Percentiles rank a stretch among this genome's conserved stretches.
Evolutionary conservation across 1,140 invertebrate species (phyloP).

Genomic region (Drosophila teissieri): DNA sequence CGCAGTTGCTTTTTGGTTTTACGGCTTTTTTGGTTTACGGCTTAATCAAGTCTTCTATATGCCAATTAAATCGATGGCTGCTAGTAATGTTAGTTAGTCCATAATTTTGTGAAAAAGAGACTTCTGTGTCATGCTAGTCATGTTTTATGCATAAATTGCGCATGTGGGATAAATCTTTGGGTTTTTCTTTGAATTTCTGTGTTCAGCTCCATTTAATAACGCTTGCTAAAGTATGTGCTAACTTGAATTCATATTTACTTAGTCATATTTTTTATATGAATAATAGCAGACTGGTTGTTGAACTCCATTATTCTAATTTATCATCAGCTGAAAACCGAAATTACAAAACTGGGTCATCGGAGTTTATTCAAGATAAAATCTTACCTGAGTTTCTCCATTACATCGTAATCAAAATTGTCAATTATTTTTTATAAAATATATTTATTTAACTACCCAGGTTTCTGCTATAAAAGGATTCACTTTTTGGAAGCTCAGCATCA

Average conservation of each 20-base stretch:
- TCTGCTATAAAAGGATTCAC: conserved; percentile 33
- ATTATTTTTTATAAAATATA: background rate
- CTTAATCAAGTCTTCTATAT: conserved; percentile 72
- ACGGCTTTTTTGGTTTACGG: conserved; percentile 21
- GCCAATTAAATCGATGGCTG: conserved; percentile 56
- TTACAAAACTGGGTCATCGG: background rate
- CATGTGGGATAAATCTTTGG: background rate
- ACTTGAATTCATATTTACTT: background rate
- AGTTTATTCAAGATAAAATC: conserved; percentile 4
- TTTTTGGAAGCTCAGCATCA: conserved; percentile 21
- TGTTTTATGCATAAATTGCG: conserved; percentile 63
- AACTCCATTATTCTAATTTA: conserved; percentile 2
- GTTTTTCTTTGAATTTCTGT: too few species aligned
- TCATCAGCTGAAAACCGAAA: background rate
- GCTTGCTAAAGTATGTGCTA: background rate
- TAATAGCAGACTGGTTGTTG: background rate
- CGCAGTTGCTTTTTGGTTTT: conserved; percentile 14
- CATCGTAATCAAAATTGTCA: background rate
- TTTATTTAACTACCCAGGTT: background rate
- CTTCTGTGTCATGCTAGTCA: conserved; percentile 33
- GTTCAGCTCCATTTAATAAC: background rate
- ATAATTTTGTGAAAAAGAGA: conserved; percentile 40
- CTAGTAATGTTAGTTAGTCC: conserved; percentile 54
- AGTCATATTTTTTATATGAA: background rate
- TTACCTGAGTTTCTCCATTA: background rate